These are phyloP conservation scores for Diploscapter pachys DNA, from an alignment of 1,140 invertebrate species.

Conservation along the genomic window DNA sequence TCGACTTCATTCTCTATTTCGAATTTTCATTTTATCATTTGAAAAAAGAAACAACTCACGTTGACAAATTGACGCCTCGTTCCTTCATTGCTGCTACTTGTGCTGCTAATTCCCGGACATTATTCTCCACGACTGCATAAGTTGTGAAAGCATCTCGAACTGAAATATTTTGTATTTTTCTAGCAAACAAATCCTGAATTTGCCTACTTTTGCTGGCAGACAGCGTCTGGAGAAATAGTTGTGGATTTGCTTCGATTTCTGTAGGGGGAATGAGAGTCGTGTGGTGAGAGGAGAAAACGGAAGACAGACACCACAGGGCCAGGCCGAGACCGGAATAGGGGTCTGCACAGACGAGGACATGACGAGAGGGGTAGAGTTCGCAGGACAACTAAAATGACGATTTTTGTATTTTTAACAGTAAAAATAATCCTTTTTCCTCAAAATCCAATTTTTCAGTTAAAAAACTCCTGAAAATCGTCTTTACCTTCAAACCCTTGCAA, in stretches of 20 bases:
- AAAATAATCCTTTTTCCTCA: too few species aligned
- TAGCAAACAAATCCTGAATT: constrained; percentile 13
- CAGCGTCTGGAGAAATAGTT: constrained; percentile 88
- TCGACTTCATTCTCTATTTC: too few species aligned
- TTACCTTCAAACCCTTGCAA: constrained; percentile 86
- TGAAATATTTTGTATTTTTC: constrained; percentile 43
- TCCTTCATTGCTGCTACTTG: constrained; percentile 49
- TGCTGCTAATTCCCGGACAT: constrained; percentile 79
- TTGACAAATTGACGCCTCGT: constrained; percentile 51
- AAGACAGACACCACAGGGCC: constrained; percentile 86
- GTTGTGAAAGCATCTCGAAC: constrained; percentile 98
- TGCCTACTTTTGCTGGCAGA: constrained; percentile 78
- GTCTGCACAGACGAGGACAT: constrained; percentile 92
- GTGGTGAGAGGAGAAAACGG: constrained; percentile 97
- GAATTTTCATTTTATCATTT: too few species aligned
- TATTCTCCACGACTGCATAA: constrained; percentile 97
- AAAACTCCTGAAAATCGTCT: background rate
- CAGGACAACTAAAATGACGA: constrained; percentile 71
- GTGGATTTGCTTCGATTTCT: constrained; percentile 94
- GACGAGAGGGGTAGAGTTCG: constrained; percentile 93
- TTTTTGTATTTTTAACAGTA: background rate
- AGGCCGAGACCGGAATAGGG: constrained; percentile 97
- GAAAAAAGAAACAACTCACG: constrained; percentile 21
- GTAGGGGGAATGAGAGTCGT: constrained; percentile 95
- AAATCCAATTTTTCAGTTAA: too few species aligned